These are phyloP conservation scores for Cataglyphis hispanica DNA, from an alignment of 1,140 invertebrate species.

Conservation along the genomic window DNA sequence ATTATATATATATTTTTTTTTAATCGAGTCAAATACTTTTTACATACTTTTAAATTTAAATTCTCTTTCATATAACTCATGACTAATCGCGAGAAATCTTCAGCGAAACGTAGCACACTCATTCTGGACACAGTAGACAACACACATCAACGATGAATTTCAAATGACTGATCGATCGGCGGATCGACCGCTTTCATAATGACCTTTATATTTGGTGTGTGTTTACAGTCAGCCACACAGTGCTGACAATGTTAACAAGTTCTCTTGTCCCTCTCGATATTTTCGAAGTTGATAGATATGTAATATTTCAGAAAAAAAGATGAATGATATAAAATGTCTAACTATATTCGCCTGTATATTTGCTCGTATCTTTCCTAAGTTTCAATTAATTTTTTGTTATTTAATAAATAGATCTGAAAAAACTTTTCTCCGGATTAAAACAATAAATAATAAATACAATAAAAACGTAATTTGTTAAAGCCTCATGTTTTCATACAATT, in stretches of 20 bases:
- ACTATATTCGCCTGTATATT: conserved; percentile 51
- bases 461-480: too few relatives aligned
- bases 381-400: conserved; percentile 55
- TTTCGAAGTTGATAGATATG: not conserved
- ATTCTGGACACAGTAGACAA: not conserved
- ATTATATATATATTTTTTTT: not conserved
- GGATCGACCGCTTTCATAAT: conserved; percentile 9
- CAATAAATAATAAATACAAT: too few relatives aligned
- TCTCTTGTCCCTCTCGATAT: not conserved
- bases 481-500: too few relatives aligned
- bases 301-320: not conserved
- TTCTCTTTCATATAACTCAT: conserved; percentile 17
- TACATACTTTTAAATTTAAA: not conserved
- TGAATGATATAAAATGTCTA: conserved; percentile 7
- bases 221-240: not conserved
- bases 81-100: conserved; percentile 43
- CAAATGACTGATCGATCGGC: conserved; percentile 11
- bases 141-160: not conserved
- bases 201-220: conserved; percentile 22
- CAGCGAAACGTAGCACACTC: conserved; percentile 1
- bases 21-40: conserved; percentile 20
- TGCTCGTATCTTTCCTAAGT: not conserved
- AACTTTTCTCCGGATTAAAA: not conserved
- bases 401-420: conserved; percentile 34
- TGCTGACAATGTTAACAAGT: not conserved